A percentile compares a stretch with the other conserved stretches of the same genome.
Conservation (phyloP, 2,888 invertebrate genomes). For the Leptodirus hochenwartii region DNA sequence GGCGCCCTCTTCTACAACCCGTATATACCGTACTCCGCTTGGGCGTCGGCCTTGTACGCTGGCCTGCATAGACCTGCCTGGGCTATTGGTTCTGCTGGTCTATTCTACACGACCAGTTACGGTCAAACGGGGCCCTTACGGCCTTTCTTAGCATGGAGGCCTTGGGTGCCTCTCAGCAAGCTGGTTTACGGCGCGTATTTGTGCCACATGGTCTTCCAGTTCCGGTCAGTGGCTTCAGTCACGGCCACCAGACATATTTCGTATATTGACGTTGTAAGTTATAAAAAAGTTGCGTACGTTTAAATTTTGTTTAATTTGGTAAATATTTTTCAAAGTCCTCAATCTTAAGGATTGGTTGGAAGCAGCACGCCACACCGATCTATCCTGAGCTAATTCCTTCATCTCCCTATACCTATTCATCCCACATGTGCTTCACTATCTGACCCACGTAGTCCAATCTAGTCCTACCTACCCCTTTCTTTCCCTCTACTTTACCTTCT, state of each 20-base stretch:
- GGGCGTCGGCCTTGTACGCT: conserved; percentile 36
- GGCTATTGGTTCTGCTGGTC: conserved; percentile 30
- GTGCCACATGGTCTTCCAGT: conserved; percentile 33
- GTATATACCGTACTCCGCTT: conserved; percentile 27
- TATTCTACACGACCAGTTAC: conserved; percentile 33
- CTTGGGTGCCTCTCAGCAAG: conserved; percentile 38
- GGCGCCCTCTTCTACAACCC: conserved; percentile 34
- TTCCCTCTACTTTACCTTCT: too few species aligned
- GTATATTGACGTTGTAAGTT: conserved; percentile 25
- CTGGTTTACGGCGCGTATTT: conserved; percentile 40
- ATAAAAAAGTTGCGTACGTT: too few species aligned
- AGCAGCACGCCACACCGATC: too few species aligned
- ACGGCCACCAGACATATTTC: conserved; percentile 28
- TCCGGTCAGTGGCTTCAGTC: conserved; percentile 30
- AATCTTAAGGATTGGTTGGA: too few species aligned
- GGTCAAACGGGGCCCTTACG: conserved; percentile 25
- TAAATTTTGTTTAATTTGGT: too few species aligned
- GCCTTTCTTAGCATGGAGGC: conserved; percentile 34
- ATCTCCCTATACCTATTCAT: too few species aligned
- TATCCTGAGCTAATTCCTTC: too few species aligned
- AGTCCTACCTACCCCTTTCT: too few species aligned
- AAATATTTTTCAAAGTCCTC: too few species aligned
- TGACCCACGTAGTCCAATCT: too few species aligned
- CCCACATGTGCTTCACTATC: too few species aligned
- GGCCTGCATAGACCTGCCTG: conserved; percentile 36